phyloP scores from a whole-genome alignment of 2,888 invertebrate genomes.

The Nephrotoma guestfalica region DNA sequence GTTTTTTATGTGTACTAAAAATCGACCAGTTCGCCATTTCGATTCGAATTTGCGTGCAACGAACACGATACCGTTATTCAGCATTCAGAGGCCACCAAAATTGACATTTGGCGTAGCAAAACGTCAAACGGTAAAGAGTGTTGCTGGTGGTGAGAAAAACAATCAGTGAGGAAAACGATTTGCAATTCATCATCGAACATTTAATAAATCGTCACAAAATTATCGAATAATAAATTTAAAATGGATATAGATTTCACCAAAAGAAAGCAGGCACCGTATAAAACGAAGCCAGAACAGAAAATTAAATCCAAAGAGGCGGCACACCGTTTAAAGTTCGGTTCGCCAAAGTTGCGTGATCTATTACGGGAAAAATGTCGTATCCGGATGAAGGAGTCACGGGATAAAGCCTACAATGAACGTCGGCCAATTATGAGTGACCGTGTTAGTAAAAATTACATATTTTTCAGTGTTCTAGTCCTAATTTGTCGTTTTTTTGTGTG shows the following conservation, averaged over 20 bases:
- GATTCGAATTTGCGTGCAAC: neutral
- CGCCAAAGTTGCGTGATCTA: constrained; percentile 23
- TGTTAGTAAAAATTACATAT: neutral
- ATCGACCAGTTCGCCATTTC: neutral
- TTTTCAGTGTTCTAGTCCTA: neutral
- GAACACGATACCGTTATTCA: neutral
- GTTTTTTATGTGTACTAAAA: neutral
- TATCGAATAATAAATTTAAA: neutral
- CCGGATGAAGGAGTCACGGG: constrained; percentile 23
- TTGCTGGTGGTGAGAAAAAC: neutral
- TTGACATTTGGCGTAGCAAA: neutral
- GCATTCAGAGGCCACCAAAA: neutral
- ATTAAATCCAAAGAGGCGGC: constrained; percentile 21
- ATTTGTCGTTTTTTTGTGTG: neutral
- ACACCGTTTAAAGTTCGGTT: constrained; percentile 21
- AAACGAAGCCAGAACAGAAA: constrained; percentile 25
- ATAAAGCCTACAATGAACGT: constrained; percentile 14
- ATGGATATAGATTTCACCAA: neutral
- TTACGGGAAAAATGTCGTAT: constrained; percentile 27
- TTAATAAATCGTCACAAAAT: neutral
- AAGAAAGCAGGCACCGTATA: neutral
- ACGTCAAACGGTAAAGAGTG: neutral
- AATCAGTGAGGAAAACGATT: neutral
- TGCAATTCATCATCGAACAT: neutral
- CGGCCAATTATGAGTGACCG: neutral